phyloP scores from a whole-genome alignment of 2,888 invertebrate species.

The Cerceris rybyensis region DNA sequence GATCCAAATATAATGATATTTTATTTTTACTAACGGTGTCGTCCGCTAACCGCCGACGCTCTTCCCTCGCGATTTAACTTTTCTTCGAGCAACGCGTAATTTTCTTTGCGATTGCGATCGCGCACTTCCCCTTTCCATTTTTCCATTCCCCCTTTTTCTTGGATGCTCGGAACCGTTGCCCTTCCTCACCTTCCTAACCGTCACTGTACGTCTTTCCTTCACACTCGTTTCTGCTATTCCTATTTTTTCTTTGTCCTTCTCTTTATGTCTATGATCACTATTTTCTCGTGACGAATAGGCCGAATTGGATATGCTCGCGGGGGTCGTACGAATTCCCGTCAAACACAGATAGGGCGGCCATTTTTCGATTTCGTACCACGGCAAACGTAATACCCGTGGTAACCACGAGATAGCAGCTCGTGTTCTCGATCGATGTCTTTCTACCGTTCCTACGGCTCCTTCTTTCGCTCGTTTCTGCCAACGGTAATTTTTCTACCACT shows the following conservation, averaged over 20 bases:
- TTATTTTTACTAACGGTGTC: slow-evolving; percentile 78
- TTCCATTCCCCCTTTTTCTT: slow-evolving; percentile 27
- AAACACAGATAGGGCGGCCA: slow-evolving; percentile 70
- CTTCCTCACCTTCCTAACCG: slow-evolving; percentile 18
- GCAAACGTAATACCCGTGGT: slow-evolving; percentile 46
- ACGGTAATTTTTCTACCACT: too few species aligned
- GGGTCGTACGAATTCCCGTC: slow-evolving; percentile 61
- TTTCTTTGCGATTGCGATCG: slow-evolving; percentile 27
- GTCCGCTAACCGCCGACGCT: slow-evolving; percentile 69
- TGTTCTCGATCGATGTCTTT: slow-evolving; percentile 59
- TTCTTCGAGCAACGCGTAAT: slow-evolving; percentile 29
- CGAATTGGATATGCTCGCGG: slow-evolving; percentile 19
- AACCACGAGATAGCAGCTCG: slow-evolving; percentile 59
- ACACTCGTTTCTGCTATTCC: slow-evolving; percentile 15
- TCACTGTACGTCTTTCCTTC: neutral
- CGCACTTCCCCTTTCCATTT: slow-evolving; percentile 47
- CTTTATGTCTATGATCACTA: slow-evolving; percentile 31
- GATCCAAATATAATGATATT: slow-evolving; percentile 76
- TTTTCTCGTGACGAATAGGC: slow-evolving; percentile 17
- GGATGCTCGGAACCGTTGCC: slow-evolving; percentile 37
- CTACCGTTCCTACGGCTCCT: slow-evolving; percentile 1
- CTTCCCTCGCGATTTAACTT: slow-evolving; percentile 17
- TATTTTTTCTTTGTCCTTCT: neutral
- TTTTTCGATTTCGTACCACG: slow-evolving; percentile 67
- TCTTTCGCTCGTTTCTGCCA: neutral